phyloP scores from a whole-genome alignment of 2,888 invertebrate genomes.

The Diaperis boleti region DNA sequence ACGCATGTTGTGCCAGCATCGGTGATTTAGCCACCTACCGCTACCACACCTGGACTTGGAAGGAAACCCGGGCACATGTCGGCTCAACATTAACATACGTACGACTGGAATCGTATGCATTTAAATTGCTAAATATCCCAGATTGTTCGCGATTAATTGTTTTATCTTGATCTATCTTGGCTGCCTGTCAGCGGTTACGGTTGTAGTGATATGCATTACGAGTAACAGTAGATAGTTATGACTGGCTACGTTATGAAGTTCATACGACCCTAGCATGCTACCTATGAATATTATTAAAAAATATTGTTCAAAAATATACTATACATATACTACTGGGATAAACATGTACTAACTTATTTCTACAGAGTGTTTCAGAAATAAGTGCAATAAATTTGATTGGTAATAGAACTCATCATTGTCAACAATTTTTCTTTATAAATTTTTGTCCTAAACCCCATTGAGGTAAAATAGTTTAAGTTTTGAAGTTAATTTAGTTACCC shows the following conservation, averaged over 20 bases:
- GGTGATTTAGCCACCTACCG: slow-evolving; percentile 54
- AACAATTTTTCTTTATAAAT: no score
- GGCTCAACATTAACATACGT: slow-evolving; percentile 45
- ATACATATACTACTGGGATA: no score
- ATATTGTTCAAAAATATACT: no score
- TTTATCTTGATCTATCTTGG: slow-evolving; percentile 23
- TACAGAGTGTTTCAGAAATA: no score
- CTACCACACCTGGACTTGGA: slow-evolving; percentile 51
- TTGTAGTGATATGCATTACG: not conserved
- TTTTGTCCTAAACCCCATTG: no score
- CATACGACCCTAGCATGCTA: not conserved
- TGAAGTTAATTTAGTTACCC: no score
- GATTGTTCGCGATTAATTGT: slow-evolving; percentile 38
- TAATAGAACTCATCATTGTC: no score
- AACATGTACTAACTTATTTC: no score
- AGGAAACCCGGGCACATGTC: slow-evolving; percentile 51
- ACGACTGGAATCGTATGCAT: slow-evolving; percentile 36
- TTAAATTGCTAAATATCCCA: slow-evolving; percentile 37
- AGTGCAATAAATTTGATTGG: no score
- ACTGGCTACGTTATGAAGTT: not conserved
- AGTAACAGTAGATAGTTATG: not conserved
- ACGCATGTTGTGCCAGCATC: slow-evolving; percentile 58
- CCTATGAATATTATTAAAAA: no score
- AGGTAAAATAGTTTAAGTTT: no score
- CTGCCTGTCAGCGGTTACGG: slow-evolving; percentile 1